A percentile compares a stretch with the other conserved stretches of the same genome.
These are phyloP conservation scores for Lasioglossum zephyrum DNA, from an alignment of 2,888 invertebrate genomes.

Conservation along the genomic window DNA sequence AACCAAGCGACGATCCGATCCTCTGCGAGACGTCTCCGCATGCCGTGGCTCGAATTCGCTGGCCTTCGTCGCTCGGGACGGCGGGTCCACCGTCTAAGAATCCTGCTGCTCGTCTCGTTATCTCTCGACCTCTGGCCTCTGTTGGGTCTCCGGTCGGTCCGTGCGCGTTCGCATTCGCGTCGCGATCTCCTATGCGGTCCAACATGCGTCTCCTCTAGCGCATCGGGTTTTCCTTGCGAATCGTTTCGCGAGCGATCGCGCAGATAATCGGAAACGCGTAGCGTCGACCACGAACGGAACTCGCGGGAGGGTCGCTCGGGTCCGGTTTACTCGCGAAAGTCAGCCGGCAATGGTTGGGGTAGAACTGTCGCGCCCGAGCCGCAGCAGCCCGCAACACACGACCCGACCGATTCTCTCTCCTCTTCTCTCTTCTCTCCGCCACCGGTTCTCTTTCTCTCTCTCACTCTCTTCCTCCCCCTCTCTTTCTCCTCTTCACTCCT, in stretches of 20 bases:
- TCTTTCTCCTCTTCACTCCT: not conserved
- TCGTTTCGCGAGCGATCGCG: not conserved
- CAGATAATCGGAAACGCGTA: not conserved
- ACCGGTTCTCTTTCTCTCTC: not conserved
- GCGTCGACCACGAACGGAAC: not conserved
- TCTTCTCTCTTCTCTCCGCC: not conserved
- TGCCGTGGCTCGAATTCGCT: slow-evolving; percentile 56
- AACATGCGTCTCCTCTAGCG: not conserved
- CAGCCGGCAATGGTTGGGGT: slow-evolving; percentile 81
- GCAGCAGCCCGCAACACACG: slow-evolving; percentile 84
- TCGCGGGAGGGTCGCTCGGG: slow-evolving; percentile 33
- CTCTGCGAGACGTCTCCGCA: slow-evolving; percentile 62
- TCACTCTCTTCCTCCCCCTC: not conserved
- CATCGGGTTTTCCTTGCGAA: not conserved
- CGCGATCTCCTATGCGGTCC: slow-evolving; percentile 7
- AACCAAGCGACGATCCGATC: slow-evolving; percentile 39
- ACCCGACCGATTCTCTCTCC: slow-evolving; percentile 76
- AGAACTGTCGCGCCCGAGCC: slow-evolving; percentile 84
- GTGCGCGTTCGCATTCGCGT: not conserved
- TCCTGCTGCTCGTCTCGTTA: not conserved
- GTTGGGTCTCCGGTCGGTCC: not conserved
- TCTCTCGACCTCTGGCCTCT: not conserved
- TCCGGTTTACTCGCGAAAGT: slow-evolving; percentile 68
- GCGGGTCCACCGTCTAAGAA: slow-evolving; percentile 62
- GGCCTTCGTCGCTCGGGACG: not conserved